A percentile compares a stretch with the other conserved stretches of the same genome.
Evolutionary conservation across 2,797 vertebrate genomes (phyloP).

Genomic region (Vespertilio murinus): DNA sequence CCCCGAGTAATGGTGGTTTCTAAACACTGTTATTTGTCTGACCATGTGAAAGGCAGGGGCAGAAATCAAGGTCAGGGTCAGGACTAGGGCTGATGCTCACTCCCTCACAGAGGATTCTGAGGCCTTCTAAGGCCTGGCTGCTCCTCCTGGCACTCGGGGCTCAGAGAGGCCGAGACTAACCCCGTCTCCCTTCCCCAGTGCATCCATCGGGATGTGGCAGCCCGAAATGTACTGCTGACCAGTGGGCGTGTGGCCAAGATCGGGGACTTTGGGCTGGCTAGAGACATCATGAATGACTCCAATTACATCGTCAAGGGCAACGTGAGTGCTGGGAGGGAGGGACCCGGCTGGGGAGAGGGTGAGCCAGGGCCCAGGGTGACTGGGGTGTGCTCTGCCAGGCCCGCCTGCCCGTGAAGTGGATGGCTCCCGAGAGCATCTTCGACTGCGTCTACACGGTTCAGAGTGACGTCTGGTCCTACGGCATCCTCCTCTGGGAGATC

Average conservation of each 20-base stretch:
- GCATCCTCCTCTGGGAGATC: slow-evolving; percentile 99
- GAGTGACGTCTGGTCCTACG: slow-evolving; percentile 99
- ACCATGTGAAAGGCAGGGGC: background rate
- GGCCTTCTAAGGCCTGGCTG: background rate
- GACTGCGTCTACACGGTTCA: slow-evolving; percentile 97
- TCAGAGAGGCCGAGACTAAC: background rate
- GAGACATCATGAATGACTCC: slow-evolving; percentile 98
- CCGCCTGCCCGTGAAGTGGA: slow-evolving; percentile 98
- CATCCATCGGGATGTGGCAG: slow-evolving; percentile 97
- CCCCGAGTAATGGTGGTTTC: background rate
- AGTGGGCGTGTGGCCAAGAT: slow-evolving; percentile 93
- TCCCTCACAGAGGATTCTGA: background rate
- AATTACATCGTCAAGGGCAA: slow-evolving; percentile 99
- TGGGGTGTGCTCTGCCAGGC: slow-evolving; percentile 86
- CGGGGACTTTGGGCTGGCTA: slow-evolving; percentile 96
- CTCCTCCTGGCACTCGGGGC: background rate
- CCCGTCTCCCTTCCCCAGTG: slow-evolving; percentile 84
- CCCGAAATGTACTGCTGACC: slow-evolving; percentile 95
- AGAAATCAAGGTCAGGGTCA: background rate
- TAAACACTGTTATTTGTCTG: background rate
- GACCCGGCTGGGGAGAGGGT: background rate
- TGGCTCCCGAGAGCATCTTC: slow-evolving; percentile 99
- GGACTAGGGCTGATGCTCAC: background rate
- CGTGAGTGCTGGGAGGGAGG: slow-evolving; percentile 83
- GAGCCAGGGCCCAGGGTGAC: background rate